Conservation (phyloP, 2,113 vertebrate genomes). For the Gopherus flavomarginatus region DNA sequence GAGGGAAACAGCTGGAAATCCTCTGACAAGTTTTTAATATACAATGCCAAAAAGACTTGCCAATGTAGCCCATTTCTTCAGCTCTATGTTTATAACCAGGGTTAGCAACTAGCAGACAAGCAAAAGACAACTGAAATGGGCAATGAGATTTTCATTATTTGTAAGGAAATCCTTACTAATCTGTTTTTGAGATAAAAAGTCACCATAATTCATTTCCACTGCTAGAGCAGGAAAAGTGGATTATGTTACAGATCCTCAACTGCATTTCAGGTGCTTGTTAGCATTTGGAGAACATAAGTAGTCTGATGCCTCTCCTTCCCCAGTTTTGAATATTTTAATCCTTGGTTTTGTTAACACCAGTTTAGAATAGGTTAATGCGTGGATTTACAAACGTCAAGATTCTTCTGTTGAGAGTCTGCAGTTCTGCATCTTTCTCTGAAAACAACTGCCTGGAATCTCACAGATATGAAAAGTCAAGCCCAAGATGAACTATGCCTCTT, state of each 20-base stretch:
- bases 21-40: conserved; percentile 44
- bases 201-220: conserved; percentile 17
- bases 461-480: conserved; percentile 9
- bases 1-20: conserved; percentile 53
- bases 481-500: not conserved
- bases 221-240: conserved; percentile 32
- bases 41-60: conserved; percentile 11
- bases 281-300: conserved; percentile 46
- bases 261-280: conserved; percentile 50
- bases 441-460: conserved; percentile 11
- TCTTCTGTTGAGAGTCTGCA: not conserved
- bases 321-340: conserved; percentile 38
- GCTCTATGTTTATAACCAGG: conserved; percentile 54
- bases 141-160: conserved; percentile 32
- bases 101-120: conserved; percentile 44
- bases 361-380: conserved; percentile 41
- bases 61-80: conserved; percentile 37
- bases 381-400: conserved; percentile 14
- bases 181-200: conserved; percentile 31
- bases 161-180: conserved; percentile 42
- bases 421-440: not conserved
- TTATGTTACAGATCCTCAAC: conserved; percentile 31
- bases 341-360: conserved; percentile 13
- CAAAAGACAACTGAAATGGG: conserved; percentile 45
- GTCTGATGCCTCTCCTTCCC: conserved; percentile 29